Evolutionary conservation across 1,140 invertebrate genomes (phyloP).

Genomic region (Papilio aristodemus): DNA sequence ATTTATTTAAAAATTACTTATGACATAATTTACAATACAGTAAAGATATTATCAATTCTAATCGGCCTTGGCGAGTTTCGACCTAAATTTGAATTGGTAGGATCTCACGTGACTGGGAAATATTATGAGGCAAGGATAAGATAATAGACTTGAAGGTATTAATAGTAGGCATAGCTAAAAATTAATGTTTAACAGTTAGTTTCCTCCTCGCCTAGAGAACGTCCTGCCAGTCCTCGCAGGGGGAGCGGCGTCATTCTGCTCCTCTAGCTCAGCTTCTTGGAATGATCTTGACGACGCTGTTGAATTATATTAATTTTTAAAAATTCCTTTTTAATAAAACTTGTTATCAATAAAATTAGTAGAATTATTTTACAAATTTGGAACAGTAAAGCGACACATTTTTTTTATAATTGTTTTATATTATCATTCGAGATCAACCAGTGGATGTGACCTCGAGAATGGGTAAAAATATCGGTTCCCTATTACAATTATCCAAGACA

Average conservation of each 20-base stretch:
- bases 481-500: no score
- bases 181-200: constrained; percentile 42
- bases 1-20: constrained; percentile 35
- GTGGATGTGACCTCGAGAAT: no score
- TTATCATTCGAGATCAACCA: no score
- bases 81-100: constrained; percentile 6
- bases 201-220: constrained; percentile 58
- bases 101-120: background rate
- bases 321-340: no score
- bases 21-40: constrained; percentile 34
- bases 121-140: constrained; percentile 27
- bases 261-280: constrained; percentile 56
- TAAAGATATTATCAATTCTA: constrained; percentile 25
- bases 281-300: constrained; percentile 57
- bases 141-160: constrained; percentile 19
- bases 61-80: background rate
- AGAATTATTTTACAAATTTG: no score
- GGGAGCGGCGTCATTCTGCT: constrained; percentile 57
- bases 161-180: constrained; percentile 30
- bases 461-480: no score
- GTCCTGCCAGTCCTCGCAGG: constrained; percentile 55
- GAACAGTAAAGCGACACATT: no score
- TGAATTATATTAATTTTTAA: constrained; percentile 7
- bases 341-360: no score
- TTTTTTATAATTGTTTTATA: no score